Evolutionary conservation across 2,888 invertebrate species (phyloP).

Genomic region (Thereva nobilitata): DNA sequence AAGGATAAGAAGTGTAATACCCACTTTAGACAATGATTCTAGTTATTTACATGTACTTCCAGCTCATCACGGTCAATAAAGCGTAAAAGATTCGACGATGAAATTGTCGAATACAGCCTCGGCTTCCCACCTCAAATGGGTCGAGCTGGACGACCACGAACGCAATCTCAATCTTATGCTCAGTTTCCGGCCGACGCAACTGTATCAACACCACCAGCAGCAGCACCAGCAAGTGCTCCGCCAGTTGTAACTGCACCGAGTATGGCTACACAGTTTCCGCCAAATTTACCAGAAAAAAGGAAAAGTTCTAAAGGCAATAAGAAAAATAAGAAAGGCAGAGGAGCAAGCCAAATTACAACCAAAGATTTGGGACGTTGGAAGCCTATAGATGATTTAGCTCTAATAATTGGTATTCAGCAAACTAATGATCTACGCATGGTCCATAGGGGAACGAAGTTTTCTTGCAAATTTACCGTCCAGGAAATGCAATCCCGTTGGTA

Average conservation of each 20-base stretch:
- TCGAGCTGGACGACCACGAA: constrained; percentile 57
- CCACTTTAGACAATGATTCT: neutral
- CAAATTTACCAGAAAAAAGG: constrained; percentile 42
- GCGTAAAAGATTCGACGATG: constrained; percentile 94
- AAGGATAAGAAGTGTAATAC: neutral
- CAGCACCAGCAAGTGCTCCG: constrained; percentile 21
- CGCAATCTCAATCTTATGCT: constrained; percentile 60
- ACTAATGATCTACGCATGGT: constrained; percentile 81
- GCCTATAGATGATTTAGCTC: constrained; percentile 92
- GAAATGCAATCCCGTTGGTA: constrained; percentile 97
- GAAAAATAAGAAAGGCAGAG: constrained; percentile 50
- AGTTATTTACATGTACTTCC: neutral
- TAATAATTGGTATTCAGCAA: constrained; percentile 93
- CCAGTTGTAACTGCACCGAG: constrained; percentile 2
- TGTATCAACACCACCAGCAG: constrained; percentile 40
- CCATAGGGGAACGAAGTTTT: constrained; percentile 91
- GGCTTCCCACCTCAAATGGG: constrained; percentile 63
- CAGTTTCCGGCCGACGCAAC: constrained; percentile 38
- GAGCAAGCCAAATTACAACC: constrained; percentile 63
- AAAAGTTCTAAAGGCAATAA: constrained; percentile 40
- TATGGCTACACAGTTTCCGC: constrained; percentile 24
- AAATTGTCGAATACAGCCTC: constrained; percentile 89
- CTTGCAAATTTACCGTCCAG: constrained; percentile 89
- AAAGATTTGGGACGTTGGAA: constrained; percentile 95
- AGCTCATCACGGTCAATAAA: constrained; percentile 95